Conservation (phyloP, 2,797 vertebrate species). For the Otus scops region DNA sequence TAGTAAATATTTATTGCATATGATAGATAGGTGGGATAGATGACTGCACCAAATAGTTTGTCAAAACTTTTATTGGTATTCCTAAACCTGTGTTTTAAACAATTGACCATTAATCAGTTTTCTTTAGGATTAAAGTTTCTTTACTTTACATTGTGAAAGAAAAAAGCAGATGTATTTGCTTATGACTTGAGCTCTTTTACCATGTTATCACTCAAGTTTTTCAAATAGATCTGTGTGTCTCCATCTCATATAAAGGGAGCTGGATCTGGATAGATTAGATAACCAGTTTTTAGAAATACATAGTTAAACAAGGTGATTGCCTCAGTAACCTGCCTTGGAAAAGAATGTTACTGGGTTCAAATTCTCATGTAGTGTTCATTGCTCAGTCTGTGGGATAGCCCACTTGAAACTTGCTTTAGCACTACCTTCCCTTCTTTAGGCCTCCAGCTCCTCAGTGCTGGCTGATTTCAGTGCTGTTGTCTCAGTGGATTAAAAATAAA, state of each 20-base stretch:
- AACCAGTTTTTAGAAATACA: not conserved
- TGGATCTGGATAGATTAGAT: not conserved
- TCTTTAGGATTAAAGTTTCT: not conserved
- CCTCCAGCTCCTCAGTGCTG: not conserved
- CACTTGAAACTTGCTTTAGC: not conserved
- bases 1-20: not conserved
- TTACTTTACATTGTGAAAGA: not conserved
- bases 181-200: not conserved
- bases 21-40: not conserved
- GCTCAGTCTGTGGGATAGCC: not conserved
- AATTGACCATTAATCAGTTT: not conserved
- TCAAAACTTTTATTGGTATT: not conserved
- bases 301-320: not conserved
- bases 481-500: not conserved
- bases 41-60: not conserved
- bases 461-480: not conserved
- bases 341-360: not conserved
- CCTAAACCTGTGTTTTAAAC: not conserved
- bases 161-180: not conserved
- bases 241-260: not conserved
- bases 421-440: not conserved
- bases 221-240: not conserved
- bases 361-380: not conserved
- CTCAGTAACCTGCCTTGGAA: not conserved
- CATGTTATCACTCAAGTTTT: not conserved